phyloP scores from a whole-genome alignment of 2,113 vertebrate genomes.

The Meriones unguiculatus region DNA sequence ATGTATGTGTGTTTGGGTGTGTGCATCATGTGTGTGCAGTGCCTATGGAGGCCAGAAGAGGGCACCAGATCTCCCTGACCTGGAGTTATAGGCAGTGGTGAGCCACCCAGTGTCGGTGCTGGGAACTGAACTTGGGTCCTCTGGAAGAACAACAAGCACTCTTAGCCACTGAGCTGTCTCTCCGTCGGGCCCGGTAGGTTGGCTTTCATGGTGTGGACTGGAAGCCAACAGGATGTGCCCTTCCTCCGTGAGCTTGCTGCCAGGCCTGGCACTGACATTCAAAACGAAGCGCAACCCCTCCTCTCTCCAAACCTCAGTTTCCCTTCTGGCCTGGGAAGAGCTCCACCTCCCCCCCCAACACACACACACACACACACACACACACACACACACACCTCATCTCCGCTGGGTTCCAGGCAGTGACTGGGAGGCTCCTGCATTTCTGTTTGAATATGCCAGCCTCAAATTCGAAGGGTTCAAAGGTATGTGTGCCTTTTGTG shows the following conservation, averaged over 20 bases:
- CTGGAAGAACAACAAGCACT: not conserved
- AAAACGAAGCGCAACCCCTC: not conserved
- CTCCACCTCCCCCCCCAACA: not conserved
- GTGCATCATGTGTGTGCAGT: not conserved
- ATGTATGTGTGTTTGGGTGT: not conserved
- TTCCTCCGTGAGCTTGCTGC: not conserved
- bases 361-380: too few species aligned
- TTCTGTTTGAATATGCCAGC: not conserved
- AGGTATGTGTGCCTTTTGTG: not conserved
- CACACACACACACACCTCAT: not conserved
- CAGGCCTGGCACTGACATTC: not conserved
- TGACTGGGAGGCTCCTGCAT: not conserved
- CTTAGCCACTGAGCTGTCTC: not conserved
- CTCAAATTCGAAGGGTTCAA: not conserved
- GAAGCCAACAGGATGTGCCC: not conserved
- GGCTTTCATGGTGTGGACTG: not conserved
- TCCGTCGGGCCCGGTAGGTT: not conserved
- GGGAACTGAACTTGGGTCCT: not conserved
- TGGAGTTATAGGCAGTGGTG: not conserved
- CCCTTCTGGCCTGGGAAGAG: not conserved
- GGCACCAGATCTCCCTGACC: not conserved
- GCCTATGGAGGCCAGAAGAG: not conserved
- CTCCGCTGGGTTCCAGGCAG: not conserved
- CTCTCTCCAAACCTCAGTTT: conserved; percentile 20
- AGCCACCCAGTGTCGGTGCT: not conserved